These are phyloP conservation scores for Callocephalon fimbriatum DNA, from an alignment of 2,113 vertebrate species.

Conservation along the genomic window DNA sequence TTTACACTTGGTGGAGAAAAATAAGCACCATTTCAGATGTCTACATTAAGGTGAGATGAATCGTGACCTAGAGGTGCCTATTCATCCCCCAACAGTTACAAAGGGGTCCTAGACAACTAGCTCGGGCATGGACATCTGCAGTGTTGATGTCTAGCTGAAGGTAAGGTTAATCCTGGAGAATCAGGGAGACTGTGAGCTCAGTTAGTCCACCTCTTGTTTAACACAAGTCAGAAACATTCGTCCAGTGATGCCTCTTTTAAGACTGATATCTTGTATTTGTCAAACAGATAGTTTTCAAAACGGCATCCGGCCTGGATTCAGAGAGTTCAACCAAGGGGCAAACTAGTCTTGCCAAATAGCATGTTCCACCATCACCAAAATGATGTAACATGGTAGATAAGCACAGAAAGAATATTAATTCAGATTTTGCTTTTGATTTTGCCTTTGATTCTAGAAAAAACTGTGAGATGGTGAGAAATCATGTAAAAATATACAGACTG, in stretches of 20 bases:
- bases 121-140: not conserved
- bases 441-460: not conserved
- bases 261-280: not conserved
- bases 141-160: not conserved
- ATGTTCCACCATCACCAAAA: not conserved
- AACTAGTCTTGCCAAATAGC: not conserved
- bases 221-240: not conserved
- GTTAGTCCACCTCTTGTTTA: not conserved
- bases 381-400: not conserved
- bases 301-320: not conserved
- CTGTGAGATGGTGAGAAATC: not conserved
- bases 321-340: not conserved
- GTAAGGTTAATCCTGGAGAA: not conserved
- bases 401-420: not conserved
- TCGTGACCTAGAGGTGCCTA: not conserved
- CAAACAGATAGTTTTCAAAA: not conserved
- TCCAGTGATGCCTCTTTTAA: not conserved
- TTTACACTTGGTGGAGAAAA: not conserved
- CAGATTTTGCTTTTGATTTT: not conserved
- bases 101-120: not conserved
- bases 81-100: not conserved
- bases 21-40: not conserved
- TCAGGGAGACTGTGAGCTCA: not conserved
- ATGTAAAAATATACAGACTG: not conserved
- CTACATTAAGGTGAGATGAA: not conserved